phyloP scores from a whole-genome alignment of 2,113 vertebrate genomes.

The Atlantisia rogersi region DNA sequence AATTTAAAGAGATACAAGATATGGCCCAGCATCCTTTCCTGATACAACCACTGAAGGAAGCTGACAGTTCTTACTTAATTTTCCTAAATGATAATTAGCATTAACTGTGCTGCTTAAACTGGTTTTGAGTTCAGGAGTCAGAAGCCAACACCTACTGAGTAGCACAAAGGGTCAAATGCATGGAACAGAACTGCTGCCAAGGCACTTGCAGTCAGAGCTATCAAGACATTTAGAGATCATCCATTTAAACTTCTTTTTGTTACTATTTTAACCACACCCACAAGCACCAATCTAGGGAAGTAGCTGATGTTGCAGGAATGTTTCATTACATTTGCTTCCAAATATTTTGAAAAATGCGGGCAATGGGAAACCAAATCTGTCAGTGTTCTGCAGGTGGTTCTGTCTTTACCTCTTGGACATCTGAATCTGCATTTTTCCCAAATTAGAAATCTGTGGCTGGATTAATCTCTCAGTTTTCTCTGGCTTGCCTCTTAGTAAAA shows the following conservation, averaged over 20 bases:
- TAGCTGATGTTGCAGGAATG: not conserved
- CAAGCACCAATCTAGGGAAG: not conserved
- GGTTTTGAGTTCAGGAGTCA: not conserved
- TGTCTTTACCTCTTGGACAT: not conserved
- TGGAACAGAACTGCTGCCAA: not conserved
- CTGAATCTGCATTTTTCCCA: not conserved
- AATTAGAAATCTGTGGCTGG: not conserved
- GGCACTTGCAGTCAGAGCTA: not conserved
- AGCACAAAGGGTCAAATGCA: not conserved
- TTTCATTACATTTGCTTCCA: not conserved
- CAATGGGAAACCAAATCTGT: not conserved
- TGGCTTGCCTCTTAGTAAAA: not conserved
- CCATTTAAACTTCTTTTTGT: not conserved
- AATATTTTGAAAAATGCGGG: not conserved
- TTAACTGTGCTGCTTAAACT: not conserved
- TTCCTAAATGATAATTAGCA: not conserved
- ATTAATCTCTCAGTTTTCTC: not conserved
- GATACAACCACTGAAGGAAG: not conserved
- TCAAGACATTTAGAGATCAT: not conserved
- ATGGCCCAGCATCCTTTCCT: not conserved
- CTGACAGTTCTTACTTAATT: not conserved
- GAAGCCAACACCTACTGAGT: not conserved
- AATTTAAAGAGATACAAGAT: not conserved
- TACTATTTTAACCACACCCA: not conserved
- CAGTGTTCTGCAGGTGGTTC: not conserved